Evolutionary conservation across 92 coral and sea anemone species (phyloP).

Genomic region (Epizoanthus scotinus): DNA sequence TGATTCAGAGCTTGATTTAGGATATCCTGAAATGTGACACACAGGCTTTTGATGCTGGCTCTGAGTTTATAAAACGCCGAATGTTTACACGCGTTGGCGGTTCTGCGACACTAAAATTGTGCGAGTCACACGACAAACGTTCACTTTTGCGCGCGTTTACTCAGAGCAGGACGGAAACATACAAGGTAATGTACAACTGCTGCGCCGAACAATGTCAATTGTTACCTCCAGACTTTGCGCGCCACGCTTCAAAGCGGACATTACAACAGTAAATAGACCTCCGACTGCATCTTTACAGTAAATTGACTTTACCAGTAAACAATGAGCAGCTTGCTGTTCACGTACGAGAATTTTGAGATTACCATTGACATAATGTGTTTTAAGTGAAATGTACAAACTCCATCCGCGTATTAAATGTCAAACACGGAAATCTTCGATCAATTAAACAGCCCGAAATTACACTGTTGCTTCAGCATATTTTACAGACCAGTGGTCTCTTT

Average conservation of each 20-base stretch:
- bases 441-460: background rate
- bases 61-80: background rate
- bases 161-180: background rate
- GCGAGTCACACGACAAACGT: background rate
- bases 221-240: constrained; percentile 26
- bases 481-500: constrained; percentile 29
- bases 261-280: constrained; percentile 30
- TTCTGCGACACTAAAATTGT: constrained; percentile 9
- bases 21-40: background rate
- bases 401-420: background rate
- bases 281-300: constrained; percentile 16
- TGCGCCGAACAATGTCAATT: constrained; percentile 26
- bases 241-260: constrained; percentile 39
- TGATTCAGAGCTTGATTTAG: background rate
- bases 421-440: constrained; percentile 10
- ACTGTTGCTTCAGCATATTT: constrained; percentile 26
- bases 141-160: constrained; percentile 16
- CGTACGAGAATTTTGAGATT: background rate
- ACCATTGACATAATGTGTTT: background rate
- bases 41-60: background rate
- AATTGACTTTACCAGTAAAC: constrained; percentile 41
- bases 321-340: background rate
- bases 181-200: constrained; percentile 25
- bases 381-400: background rate
- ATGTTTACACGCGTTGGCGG: background rate